Percentiles rank a stretch among this genome's conserved stretches.
Conservation (phyloP, 2,113 vertebrate species). For the Burhinus bistriatus region DNA sequence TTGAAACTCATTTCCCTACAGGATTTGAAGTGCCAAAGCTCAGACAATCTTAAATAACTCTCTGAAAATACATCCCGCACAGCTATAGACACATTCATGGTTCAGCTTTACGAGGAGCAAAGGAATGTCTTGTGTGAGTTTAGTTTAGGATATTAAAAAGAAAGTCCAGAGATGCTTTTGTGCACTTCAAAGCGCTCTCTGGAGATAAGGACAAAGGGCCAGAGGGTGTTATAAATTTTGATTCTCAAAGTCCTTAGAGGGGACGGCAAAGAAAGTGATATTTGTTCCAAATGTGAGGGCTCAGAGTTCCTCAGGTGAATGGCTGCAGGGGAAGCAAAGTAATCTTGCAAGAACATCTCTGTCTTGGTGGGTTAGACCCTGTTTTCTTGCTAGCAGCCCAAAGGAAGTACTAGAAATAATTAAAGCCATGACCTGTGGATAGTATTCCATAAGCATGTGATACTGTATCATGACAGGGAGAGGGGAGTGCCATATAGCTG, state of each 20-base stretch:
- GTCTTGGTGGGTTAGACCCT: neutral
- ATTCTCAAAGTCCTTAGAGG: neutral
- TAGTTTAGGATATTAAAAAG: constrained; percentile 65
- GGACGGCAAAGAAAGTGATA: neutral
- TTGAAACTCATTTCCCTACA: constrained; percentile 51
- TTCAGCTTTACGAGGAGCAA: constrained; percentile 9
- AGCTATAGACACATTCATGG: neutral
- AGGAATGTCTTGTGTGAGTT: constrained; percentile 42
- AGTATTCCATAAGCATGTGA: neutral
- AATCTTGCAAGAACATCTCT: constrained; percentile 8
- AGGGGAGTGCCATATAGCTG: neutral
- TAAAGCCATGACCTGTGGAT: neutral
- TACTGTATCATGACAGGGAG: neutral
- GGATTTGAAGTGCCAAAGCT: constrained; percentile 49
- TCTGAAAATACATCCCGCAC: neutral
- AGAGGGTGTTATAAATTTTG: constrained; percentile 19
- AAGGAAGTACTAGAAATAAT: neutral
- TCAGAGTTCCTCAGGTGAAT: constrained; percentile 46
- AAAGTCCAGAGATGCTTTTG: constrained; percentile 54
- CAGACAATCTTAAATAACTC: constrained; percentile 44
- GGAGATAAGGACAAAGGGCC: constrained; percentile 47
- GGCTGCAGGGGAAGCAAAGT: constrained; percentile 35
- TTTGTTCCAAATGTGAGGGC: constrained; percentile 57
- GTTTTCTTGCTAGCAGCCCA: neutral
- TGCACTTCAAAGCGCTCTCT: constrained; percentile 51